Evolutionary conservation across 2,888 invertebrate genomes (phyloP), one percentile per base, ranked within the genome.

Genomic region (Tridacna crocea): DNA sequence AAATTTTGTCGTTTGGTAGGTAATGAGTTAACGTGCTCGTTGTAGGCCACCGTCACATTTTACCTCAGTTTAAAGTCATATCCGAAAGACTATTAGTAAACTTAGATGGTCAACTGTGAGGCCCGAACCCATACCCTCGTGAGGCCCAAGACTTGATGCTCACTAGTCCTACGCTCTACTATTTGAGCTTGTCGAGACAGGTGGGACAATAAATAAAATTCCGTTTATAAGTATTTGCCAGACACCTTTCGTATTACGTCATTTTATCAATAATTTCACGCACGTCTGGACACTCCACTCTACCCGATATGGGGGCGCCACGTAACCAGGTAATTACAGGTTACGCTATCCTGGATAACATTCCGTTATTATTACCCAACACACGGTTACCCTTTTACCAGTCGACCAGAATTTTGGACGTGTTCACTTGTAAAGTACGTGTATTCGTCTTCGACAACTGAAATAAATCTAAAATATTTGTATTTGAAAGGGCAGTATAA

Each of bases 261-360:
- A 19, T 65, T 27, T 68, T 68, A 68, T 68, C 68, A 68, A 12
- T 19, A 68, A 24, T 47, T 68, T 68, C 68, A 68, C 68, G 68
- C 68, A 68, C 46, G 68, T 68, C 68, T 68, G 68, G n/a, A n/a
- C 0, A n/a, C 22, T 24, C 13, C 17, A 22, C 22, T 4, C n/a
- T 8, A 13, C n/a, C 17, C 11, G 36, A 13, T 19, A 19, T n/a
- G n/a, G 68, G 68, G 46, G 12, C 47, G 47, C 27, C 12, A 46
- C 47, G 46, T 47, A 46, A 47, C 12, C 68, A 68, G 46, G 68
- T 46, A 26, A 68, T 47, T 47, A 68, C 46, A 26, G 46, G 47
- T 68, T 46, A 68, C 19, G 46, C 47, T 47, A 46, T 47, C 46
- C 46, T 68, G 68, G 19, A 46, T 68, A 68, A 68, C 47, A 46